A percentile compares a stretch with the other conserved stretches of the same genome.
Conservation (phyloP, 2,113 vertebrate species). For the Grammomys surdaster region DNA sequence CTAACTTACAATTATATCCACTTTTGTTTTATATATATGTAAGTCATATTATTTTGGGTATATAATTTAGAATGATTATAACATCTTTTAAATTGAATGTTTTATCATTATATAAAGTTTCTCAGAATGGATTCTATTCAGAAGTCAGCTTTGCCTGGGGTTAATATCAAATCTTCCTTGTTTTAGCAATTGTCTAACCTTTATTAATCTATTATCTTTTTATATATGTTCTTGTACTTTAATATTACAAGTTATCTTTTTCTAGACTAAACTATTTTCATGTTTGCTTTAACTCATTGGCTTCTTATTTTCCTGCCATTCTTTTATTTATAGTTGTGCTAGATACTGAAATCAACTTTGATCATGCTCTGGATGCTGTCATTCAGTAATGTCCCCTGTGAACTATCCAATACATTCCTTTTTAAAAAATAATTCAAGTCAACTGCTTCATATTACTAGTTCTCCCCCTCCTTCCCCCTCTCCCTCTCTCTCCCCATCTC, state of each 20-base stretch:
- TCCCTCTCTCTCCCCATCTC: accelerated
- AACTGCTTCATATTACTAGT: background rate
- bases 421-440: background rate
- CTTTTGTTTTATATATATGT: background rate
- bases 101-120: background rate
- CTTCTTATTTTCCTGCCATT: background rate
- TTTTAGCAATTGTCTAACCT: background rate
- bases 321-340: background rate
- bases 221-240: background rate
- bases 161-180: background rate
- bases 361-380: background rate
- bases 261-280: background rate
- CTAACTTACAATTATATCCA: background rate
- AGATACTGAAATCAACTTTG: no score
- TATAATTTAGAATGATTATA: background rate
- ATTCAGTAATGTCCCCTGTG: background rate
- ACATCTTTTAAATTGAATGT: background rate
- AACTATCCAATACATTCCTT: background rate
- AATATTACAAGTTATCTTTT: background rate
- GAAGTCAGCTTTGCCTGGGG: background rate
- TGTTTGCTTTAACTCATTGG: background rate
- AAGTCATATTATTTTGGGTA: background rate
- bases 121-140: background rate
- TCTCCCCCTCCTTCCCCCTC: background rate
- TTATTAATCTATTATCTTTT: background rate